Evolutionary conservation across 1,140 invertebrate species (phyloP), one percentile per base, ranked within the genome.

Genomic region (Bombus consobrinus): DNA sequence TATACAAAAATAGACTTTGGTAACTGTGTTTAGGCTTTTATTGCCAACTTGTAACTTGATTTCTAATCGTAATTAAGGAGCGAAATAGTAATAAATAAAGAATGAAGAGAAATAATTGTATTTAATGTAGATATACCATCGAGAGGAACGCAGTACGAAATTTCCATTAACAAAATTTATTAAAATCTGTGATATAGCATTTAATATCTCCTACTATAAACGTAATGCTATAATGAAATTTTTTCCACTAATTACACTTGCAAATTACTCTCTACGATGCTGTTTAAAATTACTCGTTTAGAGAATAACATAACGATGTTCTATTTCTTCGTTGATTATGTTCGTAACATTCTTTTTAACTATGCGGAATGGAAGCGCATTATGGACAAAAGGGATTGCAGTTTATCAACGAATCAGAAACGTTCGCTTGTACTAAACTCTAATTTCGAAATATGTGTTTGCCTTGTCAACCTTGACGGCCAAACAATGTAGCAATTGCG

Each of bases 381-480:
- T 64, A 34, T 34, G 32, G 32, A 34, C 32, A 22, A 12, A 62
- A 41, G 15, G 39, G 41, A 53, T 43, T n/a, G 28, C 15, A 32
- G 13, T 37, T 32, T 47, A 57, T 39, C 28, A 59, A 32, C 28
- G 28, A 64, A 80, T 73, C 43, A 64, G 53, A 53, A 71, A 37
- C 12, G 41, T 85, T 83, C 41, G 25, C 62, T 41, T 15, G n/a
- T 5, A 12, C 53, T 22, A 34, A 32, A 72, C 32, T 15, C 28
- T 72, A 85, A 72, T 71, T 85, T 53, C 32, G 39, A 53, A 78
- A 79, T 72, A 85, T 62, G 68, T 85, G 83, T 85, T 85, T 80
- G 68, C 34, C 32, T 69, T 80, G 77, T 43, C 83, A 71, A 79
- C 37, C 15, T 4, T n/a, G n/a, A 28, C 64, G 28, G 53, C 66